Evolutionary conservation across 2,113 vertebrate species (phyloP).

Genomic region (Podarcis cretensis): DNA sequence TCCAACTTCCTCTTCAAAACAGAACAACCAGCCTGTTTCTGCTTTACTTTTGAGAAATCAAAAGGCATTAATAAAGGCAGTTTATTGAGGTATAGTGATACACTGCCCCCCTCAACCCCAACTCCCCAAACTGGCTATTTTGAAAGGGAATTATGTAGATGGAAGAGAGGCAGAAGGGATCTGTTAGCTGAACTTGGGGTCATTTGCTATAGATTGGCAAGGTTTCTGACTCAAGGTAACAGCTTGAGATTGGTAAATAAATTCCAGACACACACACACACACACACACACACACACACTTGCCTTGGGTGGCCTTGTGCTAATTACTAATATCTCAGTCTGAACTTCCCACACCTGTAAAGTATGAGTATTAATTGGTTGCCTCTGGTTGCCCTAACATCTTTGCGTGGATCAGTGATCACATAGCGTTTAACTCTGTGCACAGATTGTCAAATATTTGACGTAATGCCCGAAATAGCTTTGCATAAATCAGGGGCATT

Average conservation of each 20-base stretch:
- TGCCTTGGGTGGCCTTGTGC: neutral
- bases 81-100: neutral
- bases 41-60: too few species aligned
- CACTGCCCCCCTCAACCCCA: too few species aligned
- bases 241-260: neutral
- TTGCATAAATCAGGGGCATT: too few species aligned
- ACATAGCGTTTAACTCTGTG: too few species aligned
- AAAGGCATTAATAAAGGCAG: too few species aligned
- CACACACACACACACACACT: too few species aligned
- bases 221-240: neutral
- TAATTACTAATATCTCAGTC: neutral
- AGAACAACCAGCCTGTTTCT: neutral
- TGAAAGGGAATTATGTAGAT: neutral
- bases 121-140: neutral
- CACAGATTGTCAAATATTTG: too few species aligned
- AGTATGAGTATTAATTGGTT: too few species aligned
- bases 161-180: neutral
- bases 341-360: neutral
- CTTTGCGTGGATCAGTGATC: too few species aligned
- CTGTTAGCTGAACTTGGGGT: neutral
- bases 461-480: too few species aligned
- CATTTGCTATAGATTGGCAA: neutral
- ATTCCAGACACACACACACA: neutral
- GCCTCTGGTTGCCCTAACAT: neutral
- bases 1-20: neutral